Evolutionary conservation across 2,888 invertebrate genomes (phyloP), one percentile per base, ranked within the genome.

Genomic region (Folsomia manolachei): DNA sequence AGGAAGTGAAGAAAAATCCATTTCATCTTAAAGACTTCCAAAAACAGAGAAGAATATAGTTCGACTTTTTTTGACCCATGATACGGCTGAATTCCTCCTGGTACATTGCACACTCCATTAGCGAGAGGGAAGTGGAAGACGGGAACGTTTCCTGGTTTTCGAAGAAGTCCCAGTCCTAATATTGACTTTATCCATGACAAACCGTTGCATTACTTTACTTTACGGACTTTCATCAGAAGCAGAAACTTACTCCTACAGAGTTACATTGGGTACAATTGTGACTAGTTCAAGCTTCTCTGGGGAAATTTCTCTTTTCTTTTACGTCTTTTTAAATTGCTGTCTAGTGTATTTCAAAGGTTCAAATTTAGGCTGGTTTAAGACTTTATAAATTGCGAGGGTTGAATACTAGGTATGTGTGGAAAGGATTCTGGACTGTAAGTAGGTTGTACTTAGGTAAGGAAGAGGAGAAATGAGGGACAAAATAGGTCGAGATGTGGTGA

Each of bases 111-210:
- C 64, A 64, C 24, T 64, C 64, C 64, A 64, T 64, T 64, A 64
- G 64, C 21, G 21, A 27, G 26, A 62, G 24, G 25, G 62, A 25
- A 7, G 21, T 62, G 21, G 62, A 14, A 39, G 39, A 39, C 39
- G 39, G 4, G 39, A 9, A 39, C 39, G 39, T 39, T 39, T 39
- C 39, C 39, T 39, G 4, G 39, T 4, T 14, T n/a, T 39, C 7
- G 39, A 14, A 39, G 39, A 39, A 39, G 39, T 39, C 39, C 7
- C 39, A 39, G 39, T 7, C 19, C n/a, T 27, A 64, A 64, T 64
- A 64, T 64, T 64, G 64, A 64, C 64, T 64, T 64, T 64, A 64
- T 64, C 27, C 27, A 64, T 27, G 64, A 64, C 64, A 64, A 64
- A 64, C 27, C 19, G 64, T 27, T 26, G 19, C 26, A 23, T 62